Conservation (phyloP, 2,888 invertebrate species). For the Mellilla xanthometata region DNA sequence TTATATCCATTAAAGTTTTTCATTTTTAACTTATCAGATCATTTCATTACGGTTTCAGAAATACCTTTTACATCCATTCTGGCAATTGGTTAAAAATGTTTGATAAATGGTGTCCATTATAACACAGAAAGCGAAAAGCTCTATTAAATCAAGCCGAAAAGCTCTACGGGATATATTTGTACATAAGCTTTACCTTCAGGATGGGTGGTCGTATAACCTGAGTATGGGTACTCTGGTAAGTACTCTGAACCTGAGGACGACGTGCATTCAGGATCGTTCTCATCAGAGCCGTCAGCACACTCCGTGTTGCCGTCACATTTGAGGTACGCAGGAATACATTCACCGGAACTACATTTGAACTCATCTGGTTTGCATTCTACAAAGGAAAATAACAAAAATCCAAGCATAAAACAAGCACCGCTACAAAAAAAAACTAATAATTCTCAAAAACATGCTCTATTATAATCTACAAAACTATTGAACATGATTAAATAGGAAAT, state of each 20-base stretch:
- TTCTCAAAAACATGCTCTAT: too few species aligned
- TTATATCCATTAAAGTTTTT: too few species aligned
- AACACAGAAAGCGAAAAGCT: too few species aligned
- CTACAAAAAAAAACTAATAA: constrained; percentile 4
- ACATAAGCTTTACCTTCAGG: constrained; percentile 3
- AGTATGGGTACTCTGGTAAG: constrained; percentile 9
- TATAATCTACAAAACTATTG: constrained; percentile 2
- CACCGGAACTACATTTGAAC: constrained; percentile 86
- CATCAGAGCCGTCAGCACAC: constrained; percentile 87
- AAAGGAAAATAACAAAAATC: too few species aligned
- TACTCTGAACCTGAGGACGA: background rate
- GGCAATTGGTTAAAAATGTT: too few species aligned
- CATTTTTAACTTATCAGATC: too few species aligned
- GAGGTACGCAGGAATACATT: constrained; percentile 84
- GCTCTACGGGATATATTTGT: too few species aligned
- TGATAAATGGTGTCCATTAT: too few species aligned
- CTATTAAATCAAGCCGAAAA: too few species aligned
- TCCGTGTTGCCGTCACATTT: constrained; percentile 85
- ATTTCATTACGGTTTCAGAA: too few species aligned
- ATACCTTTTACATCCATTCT: too few species aligned
- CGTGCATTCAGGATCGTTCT: constrained; percentile 80
- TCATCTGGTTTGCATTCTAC: constrained; percentile 81
- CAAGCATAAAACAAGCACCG: constrained; percentile 2
- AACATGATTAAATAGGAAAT: constrained; percentile 6
- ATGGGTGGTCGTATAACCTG: constrained; percentile 8